Percentiles rank a stretch among this genome's conserved stretches.
These are phyloP conservation scores for Semnornis frantzii DNA, from an alignment of 2,113 vertebrate species.

Conservation along the genomic window DNA sequence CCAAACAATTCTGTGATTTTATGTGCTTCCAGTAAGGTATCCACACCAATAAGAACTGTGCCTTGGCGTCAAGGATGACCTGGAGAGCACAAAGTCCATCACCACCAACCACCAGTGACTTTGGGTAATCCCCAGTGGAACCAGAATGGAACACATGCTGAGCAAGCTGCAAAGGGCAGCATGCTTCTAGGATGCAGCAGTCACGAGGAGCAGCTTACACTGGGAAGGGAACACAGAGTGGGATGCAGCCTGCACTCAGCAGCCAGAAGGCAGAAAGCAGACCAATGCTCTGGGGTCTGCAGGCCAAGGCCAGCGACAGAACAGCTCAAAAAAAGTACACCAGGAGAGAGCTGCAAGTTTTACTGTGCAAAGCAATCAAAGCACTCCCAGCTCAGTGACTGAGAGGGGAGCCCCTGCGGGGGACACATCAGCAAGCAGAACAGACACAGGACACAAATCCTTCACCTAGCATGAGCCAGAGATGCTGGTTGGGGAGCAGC, in stretches of 20 bases:
- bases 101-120: not conserved
- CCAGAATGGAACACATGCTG: not conserved
- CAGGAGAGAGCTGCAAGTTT: not conserved
- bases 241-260: not conserved
- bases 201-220: not conserved
- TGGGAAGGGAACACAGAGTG: not conserved
- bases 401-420: not conserved
- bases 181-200: not conserved
- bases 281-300: not conserved
- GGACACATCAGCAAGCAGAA: not conserved
- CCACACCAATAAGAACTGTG: not conserved
- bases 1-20: too few species aligned
- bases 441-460: not conserved
- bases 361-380: not conserved
- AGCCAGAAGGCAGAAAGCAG: constrained; percentile 34
- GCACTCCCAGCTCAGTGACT: not conserved
- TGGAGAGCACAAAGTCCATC: constrained; percentile 16
- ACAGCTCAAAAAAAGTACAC: not conserved
- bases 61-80: not conserved
- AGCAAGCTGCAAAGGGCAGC: not conserved
- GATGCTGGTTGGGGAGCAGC: fast-evolving
- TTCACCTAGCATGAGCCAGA: not conserved
- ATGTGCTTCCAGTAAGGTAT: not conserved
- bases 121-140: not conserved
- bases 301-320: not conserved